Base-by-base conservation (phyloP, 2,797 vertebrate species). In the Pterois miles region DNA sequence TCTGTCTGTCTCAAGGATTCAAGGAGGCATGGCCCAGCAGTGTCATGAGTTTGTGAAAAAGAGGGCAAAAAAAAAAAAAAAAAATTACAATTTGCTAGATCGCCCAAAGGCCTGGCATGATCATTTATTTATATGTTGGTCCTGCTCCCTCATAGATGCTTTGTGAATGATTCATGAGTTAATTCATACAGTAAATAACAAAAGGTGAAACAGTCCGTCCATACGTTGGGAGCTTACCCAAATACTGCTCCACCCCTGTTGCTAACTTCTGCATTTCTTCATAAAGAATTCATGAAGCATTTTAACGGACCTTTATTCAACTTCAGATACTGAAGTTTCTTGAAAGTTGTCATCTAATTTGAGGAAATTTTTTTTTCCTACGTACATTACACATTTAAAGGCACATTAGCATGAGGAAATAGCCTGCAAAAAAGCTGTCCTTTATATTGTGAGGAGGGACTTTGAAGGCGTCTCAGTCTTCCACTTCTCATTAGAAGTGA, bases 151-250 rank as follows among this genome's bases (percentile, higher is more conserved):
- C 80, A 87, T 81, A 76, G 65, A 89, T 67, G 74, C 81, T 78
- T 31, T 79, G 66, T 92, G 85, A 93, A 91, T 90, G 77, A 91
- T 90, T 89, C 75, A 93, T 91, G 89, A 93, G 80, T 87, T 88
- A 84, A 90, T 89, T 91, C 83, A 78, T 85, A 90, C 71, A 70
- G 87, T 91, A 91, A 86, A 92, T 89, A 90, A 90, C 71, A 85
- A 82, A 86, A 84, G 76, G 79, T 86, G 74, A 83, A 86, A 58
- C 75, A 78, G 76, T 81, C 52, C 1, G 20, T 76, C 75, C 57
- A 74, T 75, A 54, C 72, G 53, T 71, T 5, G 36, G 27, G 29
- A 84, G 72, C 71, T 80, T 56, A 33, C 50, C 57, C 79, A 82
- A 83, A 90, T 86, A 86, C 82, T 76, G 63, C 77, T 33, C 38